Percentiles rank a stretch among this genome's conserved stretches.
Evolutionary conservation across 2,113 vertebrate genomes (phyloP).

Genomic region (Phaetusa simplex): DNA sequence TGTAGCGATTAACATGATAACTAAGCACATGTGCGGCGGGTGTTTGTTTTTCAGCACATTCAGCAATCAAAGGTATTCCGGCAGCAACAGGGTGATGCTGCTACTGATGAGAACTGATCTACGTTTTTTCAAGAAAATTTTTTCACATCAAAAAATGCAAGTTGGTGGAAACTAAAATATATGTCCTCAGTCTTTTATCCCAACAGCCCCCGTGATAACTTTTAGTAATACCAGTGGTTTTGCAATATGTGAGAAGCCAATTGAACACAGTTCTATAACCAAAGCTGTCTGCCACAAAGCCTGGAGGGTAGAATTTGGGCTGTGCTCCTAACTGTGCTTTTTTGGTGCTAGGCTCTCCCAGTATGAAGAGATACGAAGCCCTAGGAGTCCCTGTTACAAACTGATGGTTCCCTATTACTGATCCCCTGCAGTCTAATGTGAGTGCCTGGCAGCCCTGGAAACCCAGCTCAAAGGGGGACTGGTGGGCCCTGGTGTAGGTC

Average conservation of each 20-base stretch:
- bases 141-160: background rate
- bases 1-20: background rate
- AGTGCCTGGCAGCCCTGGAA: background rate
- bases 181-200: background rate
- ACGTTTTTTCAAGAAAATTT: accelerated
- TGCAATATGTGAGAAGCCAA: background rate
- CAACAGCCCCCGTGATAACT: background rate
- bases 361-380: background rate
- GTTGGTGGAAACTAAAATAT: background rate
- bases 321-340: background rate
- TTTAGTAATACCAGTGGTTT: background rate
- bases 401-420: background rate
- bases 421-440: background rate
- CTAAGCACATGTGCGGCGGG: accelerated
- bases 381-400: background rate
- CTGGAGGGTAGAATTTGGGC: background rate
- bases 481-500: background rate
- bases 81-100: background rate
- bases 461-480: background rate
- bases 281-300: background rate
- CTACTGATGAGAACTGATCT: background rate
- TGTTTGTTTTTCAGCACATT: background rate
- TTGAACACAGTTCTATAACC: accelerated
- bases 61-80: background rate
- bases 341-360: background rate